Evolutionary conservation across 1,140 invertebrate genomes (phyloP).

Genomic region (Argopecten irradians): DNA sequence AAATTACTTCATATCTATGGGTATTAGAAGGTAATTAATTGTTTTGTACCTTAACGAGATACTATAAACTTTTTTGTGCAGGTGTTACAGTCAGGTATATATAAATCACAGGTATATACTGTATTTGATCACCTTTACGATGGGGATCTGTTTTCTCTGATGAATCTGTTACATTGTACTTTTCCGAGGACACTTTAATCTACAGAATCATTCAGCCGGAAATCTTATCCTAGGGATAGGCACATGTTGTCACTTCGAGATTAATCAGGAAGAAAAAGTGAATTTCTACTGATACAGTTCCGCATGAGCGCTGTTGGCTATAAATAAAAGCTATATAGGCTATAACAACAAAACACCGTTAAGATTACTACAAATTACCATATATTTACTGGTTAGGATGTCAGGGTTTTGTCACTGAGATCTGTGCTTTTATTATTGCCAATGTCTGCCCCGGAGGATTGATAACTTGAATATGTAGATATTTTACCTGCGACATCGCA

Average conservation of each 20-base stretch:
- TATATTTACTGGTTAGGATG: background rate
- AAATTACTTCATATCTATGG: no score
- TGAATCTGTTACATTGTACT: background rate
- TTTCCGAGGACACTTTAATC: background rate
- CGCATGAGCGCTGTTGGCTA: background rate
- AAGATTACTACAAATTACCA: conserved; percentile 12
- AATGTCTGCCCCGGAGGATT: background rate
- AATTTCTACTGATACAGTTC: background rate
- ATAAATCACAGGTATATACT: background rate
- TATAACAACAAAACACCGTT: conserved; percentile 4
- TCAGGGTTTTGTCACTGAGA: background rate
- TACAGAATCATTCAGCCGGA: background rate
- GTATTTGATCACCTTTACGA: background rate
- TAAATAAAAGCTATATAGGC: background rate
- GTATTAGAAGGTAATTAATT: no score
- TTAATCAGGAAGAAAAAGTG: conserved; percentile 14
- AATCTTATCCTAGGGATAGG: conserved; percentile 14
- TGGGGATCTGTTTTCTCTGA: background rate
- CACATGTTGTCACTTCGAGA: background rate
- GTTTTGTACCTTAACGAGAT: no score
- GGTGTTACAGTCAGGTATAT: background rate
- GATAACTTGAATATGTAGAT: background rate
- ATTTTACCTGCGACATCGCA: background rate
- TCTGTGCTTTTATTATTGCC: background rate
- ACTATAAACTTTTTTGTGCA: background rate